Conservation (phyloP, 1,140 invertebrate genomes). For the Tetramorium alpestre region DNA sequence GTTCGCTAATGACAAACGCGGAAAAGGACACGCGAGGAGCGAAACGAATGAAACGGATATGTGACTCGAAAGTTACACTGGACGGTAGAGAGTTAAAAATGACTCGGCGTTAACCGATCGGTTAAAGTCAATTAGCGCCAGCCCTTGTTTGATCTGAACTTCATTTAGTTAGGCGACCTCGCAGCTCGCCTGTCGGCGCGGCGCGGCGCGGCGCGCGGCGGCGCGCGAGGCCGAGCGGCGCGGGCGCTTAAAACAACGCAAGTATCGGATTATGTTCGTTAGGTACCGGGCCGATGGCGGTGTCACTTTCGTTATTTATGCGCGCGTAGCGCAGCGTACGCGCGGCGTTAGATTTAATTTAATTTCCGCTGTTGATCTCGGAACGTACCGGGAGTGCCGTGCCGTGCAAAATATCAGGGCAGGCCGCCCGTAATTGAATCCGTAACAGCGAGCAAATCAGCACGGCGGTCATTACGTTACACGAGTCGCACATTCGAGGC, state of each 20-base stretch:
- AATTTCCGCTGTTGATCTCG: conserved; percentile 66
- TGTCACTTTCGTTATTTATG: conserved; percentile 68
- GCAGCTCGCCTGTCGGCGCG: neutral
- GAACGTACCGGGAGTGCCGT: conserved; percentile 30
- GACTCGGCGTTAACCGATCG: neutral
- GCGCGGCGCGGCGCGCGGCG: no score
- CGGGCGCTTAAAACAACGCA: conserved; percentile 44
- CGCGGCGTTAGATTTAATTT: conserved; percentile 63
- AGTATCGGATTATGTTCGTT: conserved; percentile 53
- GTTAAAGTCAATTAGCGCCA: conserved; percentile 20
- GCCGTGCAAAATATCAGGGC: conserved; percentile 64
- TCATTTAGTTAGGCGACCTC: conserved; percentile 3
- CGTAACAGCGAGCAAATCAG: conserved; percentile 73
- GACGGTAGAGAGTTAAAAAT: neutral
- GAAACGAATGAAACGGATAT: neutral
- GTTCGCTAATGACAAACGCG: neutral
- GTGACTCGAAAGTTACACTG: neutral
- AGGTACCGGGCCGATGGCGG: neutral
- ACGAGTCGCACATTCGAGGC: conserved; percentile 59
- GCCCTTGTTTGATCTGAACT: conserved; percentile 48
- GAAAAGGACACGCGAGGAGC: neutral
- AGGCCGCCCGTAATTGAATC: conserved; percentile 70
- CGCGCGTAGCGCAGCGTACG: conserved; percentile 25
- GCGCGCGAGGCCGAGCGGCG: neutral
- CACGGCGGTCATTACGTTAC: conserved; percentile 72